Evolutionary conservation across 2,888 invertebrate genomes (phyloP).

Genomic region (Platerodrilus igneus): DNA sequence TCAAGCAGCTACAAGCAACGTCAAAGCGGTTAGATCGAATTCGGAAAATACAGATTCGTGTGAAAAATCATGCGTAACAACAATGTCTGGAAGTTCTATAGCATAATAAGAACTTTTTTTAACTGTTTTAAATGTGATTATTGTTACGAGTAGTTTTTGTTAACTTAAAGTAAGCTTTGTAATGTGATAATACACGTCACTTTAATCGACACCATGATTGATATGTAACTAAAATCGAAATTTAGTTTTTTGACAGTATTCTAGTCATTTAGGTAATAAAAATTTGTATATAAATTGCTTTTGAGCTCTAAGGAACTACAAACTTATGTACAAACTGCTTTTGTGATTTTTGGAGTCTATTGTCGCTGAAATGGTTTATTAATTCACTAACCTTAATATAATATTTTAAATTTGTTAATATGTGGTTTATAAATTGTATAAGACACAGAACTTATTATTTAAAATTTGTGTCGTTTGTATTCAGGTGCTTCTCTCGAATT

Average conservation of each 20-base stretch:
- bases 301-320: too few relatives aligned
- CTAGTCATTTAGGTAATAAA: conserved; percentile 11
- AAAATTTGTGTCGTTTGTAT: too few relatives aligned
- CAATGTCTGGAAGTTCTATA: conserved; percentile 56
- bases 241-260: too few relatives aligned
- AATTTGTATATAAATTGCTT: conserved; percentile 21
- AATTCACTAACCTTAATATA: too few relatives aligned
- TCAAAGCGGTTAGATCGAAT: conserved; percentile 50
- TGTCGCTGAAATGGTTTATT: conserved; percentile 13
- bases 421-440: too few relatives aligned
- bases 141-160: background rate
- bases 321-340: conserved; percentile 20
- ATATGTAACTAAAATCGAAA: too few relatives aligned
- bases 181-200: background rate
- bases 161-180: background rate
- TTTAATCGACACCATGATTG: background rate
- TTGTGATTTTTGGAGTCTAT: conserved; percentile 20
- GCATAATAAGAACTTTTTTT: conserved; percentile 42
- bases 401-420: too few relatives aligned
- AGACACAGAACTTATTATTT: too few relatives aligned
- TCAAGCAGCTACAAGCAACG: conserved; percentile 43
- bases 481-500: too few relatives aligned
- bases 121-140: background rate
- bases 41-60: conserved; percentile 54
- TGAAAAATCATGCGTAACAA: conserved; percentile 54